Percentiles rank a stretch among this genome's conserved stretches.
phyloP scores from a whole-genome alignment of 2,797 vertebrate genomes.

The Phalloptychus januarius region DNA sequence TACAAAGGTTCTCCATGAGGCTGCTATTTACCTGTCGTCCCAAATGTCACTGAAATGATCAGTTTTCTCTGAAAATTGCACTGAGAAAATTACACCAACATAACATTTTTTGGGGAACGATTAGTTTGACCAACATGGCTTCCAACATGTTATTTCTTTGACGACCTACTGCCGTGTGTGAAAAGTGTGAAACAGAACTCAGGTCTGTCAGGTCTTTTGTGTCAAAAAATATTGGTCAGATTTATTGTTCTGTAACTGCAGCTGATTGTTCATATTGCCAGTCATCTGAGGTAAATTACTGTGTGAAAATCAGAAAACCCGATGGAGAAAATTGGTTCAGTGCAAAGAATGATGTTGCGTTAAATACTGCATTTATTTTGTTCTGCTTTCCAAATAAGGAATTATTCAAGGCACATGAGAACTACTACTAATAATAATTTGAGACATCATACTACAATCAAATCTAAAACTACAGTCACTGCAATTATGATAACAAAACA shows the following conservation, averaged over 20 bases:
- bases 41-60: slow-evolving; percentile 43
- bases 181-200: background rate
- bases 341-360: background rate
- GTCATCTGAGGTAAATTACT: background rate
- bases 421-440: background rate
- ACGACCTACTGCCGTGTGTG: background rate
- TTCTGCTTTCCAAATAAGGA: background rate
- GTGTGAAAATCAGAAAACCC: background rate
- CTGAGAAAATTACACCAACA: slow-evolving; percentile 29
- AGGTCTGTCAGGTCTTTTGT: background rate
- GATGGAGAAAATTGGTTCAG: background rate
- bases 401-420: background rate
- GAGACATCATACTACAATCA: background rate
- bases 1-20: slow-evolving; percentile 59
- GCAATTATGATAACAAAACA: background rate
- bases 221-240: background rate
- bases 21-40: slow-evolving; percentile 59
- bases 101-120: slow-evolving; percentile 28
- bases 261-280: background rate
- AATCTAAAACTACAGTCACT: background rate
- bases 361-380: background rate
- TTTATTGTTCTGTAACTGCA: background rate
- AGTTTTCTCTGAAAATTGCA: slow-evolving; percentile 33
- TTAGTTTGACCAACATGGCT: slow-evolving; percentile 34
- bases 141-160: slow-evolving; percentile 1